Evolutionary conservation across 1,140 invertebrate species (phyloP).

Genomic region (Lanistes nyassanus): DNA sequence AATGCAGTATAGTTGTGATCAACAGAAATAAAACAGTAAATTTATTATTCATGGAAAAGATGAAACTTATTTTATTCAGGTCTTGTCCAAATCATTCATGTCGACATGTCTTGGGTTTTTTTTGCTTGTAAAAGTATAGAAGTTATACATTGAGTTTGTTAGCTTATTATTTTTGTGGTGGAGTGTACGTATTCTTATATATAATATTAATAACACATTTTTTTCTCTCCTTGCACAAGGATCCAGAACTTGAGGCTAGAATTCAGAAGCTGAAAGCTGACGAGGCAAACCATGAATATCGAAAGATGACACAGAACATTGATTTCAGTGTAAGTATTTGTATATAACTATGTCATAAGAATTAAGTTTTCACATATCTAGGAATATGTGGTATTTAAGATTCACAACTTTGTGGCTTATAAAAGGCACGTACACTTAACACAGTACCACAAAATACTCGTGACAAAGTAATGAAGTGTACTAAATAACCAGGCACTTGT

Average conservation of each 20-base stretch:
- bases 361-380: too few species aligned
- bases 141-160: neutral
- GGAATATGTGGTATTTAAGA: too few species aligned
- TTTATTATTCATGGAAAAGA: too few species aligned
- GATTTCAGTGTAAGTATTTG: constrained; percentile 25
- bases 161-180: constrained; percentile 12
- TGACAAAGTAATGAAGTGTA: too few species aligned
- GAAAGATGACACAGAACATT: constrained; percentile 57
- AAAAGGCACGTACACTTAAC: too few species aligned
- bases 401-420: too few species aligned
- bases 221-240: constrained; percentile 42
- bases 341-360: neutral
- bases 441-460: too few species aligned
- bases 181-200: neutral
- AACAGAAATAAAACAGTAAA: too few species aligned
- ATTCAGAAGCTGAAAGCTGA: constrained; percentile 54
- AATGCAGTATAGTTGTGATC: too few species aligned
- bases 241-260: constrained; percentile 59
- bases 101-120: neutral
- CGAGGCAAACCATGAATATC: constrained; percentile 57
- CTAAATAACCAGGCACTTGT: too few species aligned
- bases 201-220: neutral
- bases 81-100: neutral
- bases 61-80: too few species aligned
- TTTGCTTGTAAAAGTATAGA: neutral